A percentile compares a stretch with the other conserved stretches of the same genome.
Evolutionary conservation across 2,797 vertebrate genomes (phyloP).

Genomic region (Hippocampus kuda): DNA sequence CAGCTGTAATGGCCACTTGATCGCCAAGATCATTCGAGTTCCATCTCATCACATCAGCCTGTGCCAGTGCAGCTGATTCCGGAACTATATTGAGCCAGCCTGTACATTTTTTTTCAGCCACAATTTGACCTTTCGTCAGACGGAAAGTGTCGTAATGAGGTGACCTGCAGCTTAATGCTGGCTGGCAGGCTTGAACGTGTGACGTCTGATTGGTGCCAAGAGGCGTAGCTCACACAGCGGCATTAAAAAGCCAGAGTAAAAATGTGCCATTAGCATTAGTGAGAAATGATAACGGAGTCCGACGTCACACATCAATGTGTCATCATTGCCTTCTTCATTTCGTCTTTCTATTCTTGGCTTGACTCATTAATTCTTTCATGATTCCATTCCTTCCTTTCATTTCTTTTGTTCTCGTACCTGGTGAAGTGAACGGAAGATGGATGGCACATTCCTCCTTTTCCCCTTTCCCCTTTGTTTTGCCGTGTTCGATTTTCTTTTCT

Average conservation of each 20-base stretch:
- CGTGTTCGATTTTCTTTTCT: no score
- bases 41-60: slow-evolving; percentile 10
- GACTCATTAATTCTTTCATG: neutral
- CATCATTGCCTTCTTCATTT: slow-evolving; percentile 10
- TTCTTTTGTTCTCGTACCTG: no score
- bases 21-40: slow-evolving; percentile 16
- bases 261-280: slow-evolving; percentile 39
- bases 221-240: slow-evolving; percentile 23
- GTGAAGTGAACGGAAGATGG: no score
- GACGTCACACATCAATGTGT: slow-evolving; percentile 28
- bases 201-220: slow-evolving; percentile 33
- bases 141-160: slow-evolving; percentile 20
- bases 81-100: slow-evolving; percentile 28
- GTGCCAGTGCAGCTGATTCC: slow-evolving; percentile 16
- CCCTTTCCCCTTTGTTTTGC: no score
- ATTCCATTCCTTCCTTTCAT: no score
- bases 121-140: slow-evolving; percentile 36
- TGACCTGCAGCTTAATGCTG: slow-evolving; percentile 34
- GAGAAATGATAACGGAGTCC: slow-evolving; percentile 41
- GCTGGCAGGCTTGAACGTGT: slow-evolving; percentile 38
- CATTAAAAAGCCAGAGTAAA: slow-evolving; percentile 14
- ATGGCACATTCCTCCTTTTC: no score
- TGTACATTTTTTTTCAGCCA: slow-evolving; percentile 22
- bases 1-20: slow-evolving; percentile 3
- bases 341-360: neutral